Evolutionary conservation across 2,888 invertebrate species (phyloP), one percentile per base, ranked within the genome.

Genomic region (Napeogenes sylphis): DNA sequence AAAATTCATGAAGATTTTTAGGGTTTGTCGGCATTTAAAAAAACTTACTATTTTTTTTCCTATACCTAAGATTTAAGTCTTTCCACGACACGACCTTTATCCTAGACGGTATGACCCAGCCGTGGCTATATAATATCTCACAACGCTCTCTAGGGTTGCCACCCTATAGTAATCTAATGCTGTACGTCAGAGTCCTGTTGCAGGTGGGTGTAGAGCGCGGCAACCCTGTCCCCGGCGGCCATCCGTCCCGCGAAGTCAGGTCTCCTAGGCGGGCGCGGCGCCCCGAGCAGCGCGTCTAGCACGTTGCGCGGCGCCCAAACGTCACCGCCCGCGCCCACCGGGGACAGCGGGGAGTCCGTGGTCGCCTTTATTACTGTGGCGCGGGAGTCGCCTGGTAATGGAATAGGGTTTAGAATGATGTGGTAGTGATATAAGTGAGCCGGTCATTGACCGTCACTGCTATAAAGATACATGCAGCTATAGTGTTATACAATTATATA

Each of bases 311-410:
- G 85, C 13, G 89, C 83, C 87, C 85, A 86, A 63, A 88, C 85
- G 62, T 87, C 87, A 35, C 77, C 70, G 5, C 87, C 87, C 0
- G 91, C 82, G 0, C 94, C 93, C 0, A 95, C 95, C 0, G 96
- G 96, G 0, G 97, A 97, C 82, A 96, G 93, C 0, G 96, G 96
- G 0, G 96, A 96, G 80, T 97, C 97, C 0, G 96, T 96, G 0
- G 95, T 96, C 2, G 96, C 95, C 58, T 96, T 78, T 66, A 90
- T 91, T 45, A 91, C 90, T 56, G 85, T 83, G 0, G 87, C 88
- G 6, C 90, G 80, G 60, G 70, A 73, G 68, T 89, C 89, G 5
- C 87, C 90, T 90, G 75, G 0, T 75, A 78, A 45, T 4, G 30
- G 42, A 10, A 10, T 51, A 54, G 21, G 21, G 32, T 38, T 10